A percentile compares a stretch with the other conserved stretches of the same genome.
Conservation (phyloP, 2,888 invertebrate genomes). For the Troglohyphantes excavatus region DNA sequence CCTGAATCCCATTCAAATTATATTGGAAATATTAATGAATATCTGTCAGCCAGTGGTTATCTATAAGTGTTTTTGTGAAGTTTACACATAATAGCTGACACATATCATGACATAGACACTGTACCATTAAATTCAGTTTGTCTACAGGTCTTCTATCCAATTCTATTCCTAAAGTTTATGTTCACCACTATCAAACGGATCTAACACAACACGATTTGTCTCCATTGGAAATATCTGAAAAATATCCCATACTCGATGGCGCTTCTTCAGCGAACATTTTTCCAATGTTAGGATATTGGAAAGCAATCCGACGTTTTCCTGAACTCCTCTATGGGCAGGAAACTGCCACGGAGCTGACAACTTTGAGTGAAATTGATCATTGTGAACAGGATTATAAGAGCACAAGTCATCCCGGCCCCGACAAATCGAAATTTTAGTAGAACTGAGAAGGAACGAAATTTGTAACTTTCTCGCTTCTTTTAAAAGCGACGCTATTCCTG, state of each 20-base stretch:
- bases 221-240: slow-evolving; percentile 3
- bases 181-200: background rate
- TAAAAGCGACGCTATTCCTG: background rate
- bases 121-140: too few species aligned
- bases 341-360: slow-evolving; percentile 16
- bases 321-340: slow-evolving; percentile 2
- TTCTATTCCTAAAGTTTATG: background rate
- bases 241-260: background rate
- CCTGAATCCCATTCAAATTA: too few species aligned
- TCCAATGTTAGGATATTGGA: slow-evolving; percentile 22
- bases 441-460: background rate
- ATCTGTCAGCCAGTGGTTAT: too few species aligned
- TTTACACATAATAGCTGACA: too few species aligned
- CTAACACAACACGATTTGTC: slow-evolving; percentile 3
- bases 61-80: too few species aligned
- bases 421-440: background rate
- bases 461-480: slow-evolving; percentile 9
- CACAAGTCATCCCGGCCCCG: background rate
- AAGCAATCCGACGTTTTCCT: slow-evolving; percentile 17
- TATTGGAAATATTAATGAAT: too few species aligned
- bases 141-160: too few species aligned
- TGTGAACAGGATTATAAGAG: slow-evolving; percentile 27
- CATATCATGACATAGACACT: too few species aligned
- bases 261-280: slow-evolving; percentile 1
- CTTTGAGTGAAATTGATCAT: slow-evolving; percentile 26